These are phyloP conservation scores for Pelodiscus sinensis DNA, from an alignment of 2,113 vertebrate genomes.

Conservation along the genomic window DNA sequence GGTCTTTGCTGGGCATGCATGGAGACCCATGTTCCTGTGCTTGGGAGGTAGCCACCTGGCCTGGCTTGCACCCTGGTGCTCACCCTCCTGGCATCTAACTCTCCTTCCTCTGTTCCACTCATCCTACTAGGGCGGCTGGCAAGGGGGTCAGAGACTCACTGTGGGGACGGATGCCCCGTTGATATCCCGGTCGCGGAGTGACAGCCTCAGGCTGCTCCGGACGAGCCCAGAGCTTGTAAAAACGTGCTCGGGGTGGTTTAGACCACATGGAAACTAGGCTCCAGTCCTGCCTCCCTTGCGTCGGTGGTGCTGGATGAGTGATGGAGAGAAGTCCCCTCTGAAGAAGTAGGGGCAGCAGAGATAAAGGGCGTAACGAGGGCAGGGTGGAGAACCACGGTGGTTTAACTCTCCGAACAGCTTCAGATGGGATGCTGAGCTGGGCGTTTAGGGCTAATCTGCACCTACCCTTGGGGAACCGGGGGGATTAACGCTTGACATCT, in stretches of 20 bases:
- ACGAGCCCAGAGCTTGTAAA: not conserved
- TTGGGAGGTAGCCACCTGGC: not conserved
- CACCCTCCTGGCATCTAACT: not conserved
- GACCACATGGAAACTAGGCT: not conserved
- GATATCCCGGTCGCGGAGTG: not conserved
- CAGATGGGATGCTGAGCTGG: constrained; percentile 67
- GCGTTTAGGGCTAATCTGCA: constrained; percentile 62
- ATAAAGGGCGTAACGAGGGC: constrained; percentile 43
- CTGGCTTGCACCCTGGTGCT: not conserved
- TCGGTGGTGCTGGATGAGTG: not conserved
- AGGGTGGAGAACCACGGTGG: constrained; percentile 40
- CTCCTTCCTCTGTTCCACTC: not conserved
- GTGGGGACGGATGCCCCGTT: not conserved
- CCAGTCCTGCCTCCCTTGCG: not conserved
- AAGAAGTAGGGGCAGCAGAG: not conserved
- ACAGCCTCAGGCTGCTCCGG: not conserved
- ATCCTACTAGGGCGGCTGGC: not conserved
- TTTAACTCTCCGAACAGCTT: constrained; percentile 68
- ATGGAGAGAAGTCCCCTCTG: not conserved
- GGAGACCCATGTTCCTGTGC: not conserved
- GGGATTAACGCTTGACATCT: constrained; percentile 68
- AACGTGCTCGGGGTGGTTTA: not conserved
- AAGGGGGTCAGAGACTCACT: not conserved
- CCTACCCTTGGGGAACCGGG: constrained; percentile 61
- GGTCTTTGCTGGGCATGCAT: not conserved